A percentile compares a stretch with the other conserved stretches of the same genome.
These are phyloP conservation scores for Xiphorhynchus elegans DNA, from an alignment of 2,113 vertebrate genomes.

Conservation along the genomic window DNA sequence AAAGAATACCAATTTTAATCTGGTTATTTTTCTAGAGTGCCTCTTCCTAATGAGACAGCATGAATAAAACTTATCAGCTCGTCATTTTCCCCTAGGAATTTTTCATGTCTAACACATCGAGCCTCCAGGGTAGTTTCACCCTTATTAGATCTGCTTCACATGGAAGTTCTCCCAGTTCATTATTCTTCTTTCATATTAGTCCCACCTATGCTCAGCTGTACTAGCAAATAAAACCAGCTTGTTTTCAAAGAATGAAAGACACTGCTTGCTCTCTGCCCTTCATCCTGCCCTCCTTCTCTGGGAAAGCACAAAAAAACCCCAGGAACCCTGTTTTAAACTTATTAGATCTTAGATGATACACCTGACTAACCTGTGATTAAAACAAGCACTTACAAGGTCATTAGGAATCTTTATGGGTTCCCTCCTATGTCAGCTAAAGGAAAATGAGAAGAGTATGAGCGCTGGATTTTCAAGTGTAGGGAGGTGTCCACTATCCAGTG, in stretches of 20 bases:
- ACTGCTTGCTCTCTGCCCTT: not conserved
- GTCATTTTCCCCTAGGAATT: not conserved
- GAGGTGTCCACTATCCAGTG: not conserved
- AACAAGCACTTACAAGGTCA: not conserved
- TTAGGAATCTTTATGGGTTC: not conserved
- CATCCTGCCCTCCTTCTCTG: not conserved
- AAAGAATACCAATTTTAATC: not conserved
- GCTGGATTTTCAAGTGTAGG: not conserved
- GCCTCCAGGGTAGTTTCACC: not conserved
- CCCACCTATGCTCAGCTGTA: not conserved
- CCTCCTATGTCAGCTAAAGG: not conserved
- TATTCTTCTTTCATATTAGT: not conserved
- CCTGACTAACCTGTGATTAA: not conserved
- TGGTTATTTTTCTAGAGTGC: not conserved
- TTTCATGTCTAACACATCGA: not conserved
- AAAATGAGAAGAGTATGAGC: fast-evolving
- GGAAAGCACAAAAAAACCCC: not conserved
- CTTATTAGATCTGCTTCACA: not conserved
- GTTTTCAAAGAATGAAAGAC: not conserved
- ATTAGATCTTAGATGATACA: not conserved
- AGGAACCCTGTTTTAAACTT: not conserved
- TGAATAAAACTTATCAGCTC: not conserved
- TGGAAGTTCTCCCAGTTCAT: not conserved
- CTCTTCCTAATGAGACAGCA: not conserved
- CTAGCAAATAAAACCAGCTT: not conserved